Evolutionary conservation across 1,140 invertebrate genomes (phyloP).

Genomic region (Drosophila pallidifrons): DNA sequence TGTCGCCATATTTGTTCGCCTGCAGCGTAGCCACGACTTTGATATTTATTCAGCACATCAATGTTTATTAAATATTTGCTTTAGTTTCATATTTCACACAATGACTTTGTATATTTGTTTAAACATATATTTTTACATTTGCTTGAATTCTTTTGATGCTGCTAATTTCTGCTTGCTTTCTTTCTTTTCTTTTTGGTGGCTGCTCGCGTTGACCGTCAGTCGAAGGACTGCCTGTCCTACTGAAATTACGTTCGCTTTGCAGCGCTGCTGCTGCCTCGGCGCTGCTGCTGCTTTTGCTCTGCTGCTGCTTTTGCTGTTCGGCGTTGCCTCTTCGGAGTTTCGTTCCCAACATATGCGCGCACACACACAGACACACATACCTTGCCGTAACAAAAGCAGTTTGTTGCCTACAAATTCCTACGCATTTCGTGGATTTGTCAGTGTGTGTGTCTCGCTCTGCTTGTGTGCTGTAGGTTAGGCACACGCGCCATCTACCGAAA

Average conservation of each 20-base stretch:
- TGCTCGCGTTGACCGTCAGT: slow-evolving; percentile 80
- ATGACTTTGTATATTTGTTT: background rate
- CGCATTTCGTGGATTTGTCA: slow-evolving; percentile 54
- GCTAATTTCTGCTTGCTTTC: background rate
- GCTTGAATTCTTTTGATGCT: slow-evolving; percentile 1
- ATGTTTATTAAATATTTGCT: slow-evolving; percentile 30
- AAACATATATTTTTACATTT: slow-evolving; percentile 35
- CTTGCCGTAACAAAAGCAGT: slow-evolving; percentile 44
- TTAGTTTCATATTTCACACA: slow-evolving; percentile 6
- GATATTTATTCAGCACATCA: slow-evolving; percentile 20
- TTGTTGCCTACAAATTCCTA: slow-evolving; percentile 72
- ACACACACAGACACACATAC: slow-evolving; percentile 41
- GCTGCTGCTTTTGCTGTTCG: slow-evolving; percentile 26
- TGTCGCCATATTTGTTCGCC: slow-evolving; percentile 45
- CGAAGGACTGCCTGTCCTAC: slow-evolving; percentile 81
- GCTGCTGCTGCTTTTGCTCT: slow-evolving; percentile 3
- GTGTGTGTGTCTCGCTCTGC: slow-evolving; percentile 21
- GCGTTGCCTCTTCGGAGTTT: slow-evolving; percentile 59
- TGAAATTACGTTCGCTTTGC: slow-evolving; percentile 68
- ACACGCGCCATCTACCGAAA: slow-evolving; percentile 59
- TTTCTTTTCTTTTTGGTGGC: slow-evolving; percentile 50
- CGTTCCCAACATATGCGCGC: slow-evolving; percentile 22
- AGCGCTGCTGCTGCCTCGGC: slow-evolving; percentile 28
- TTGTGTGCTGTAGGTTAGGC: slow-evolving; percentile 72
- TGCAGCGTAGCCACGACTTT: slow-evolving; percentile 6